These are phyloP conservation scores for Magallana ariakensis DNA, from an alignment of 1,140 invertebrate genomes.

Conservation along the genomic window DNA sequence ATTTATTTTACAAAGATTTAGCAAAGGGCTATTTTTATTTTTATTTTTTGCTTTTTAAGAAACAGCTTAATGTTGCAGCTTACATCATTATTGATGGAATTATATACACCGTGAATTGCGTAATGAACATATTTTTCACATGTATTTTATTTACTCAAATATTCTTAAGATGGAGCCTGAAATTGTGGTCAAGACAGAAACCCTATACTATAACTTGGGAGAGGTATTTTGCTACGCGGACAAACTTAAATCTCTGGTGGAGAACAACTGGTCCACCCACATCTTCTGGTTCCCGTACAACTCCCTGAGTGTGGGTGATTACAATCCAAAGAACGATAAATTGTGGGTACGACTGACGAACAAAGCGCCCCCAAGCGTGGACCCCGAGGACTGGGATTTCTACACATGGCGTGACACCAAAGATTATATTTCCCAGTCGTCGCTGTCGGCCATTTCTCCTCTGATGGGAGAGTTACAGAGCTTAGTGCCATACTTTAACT, in stretches of 20 bases:
- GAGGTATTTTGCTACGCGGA: slow-evolving; percentile 13
- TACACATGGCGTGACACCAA: background rate
- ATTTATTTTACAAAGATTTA: too few relatives aligned
- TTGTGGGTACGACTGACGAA: slow-evolving; percentile 42
- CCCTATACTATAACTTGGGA: slow-evolving; percentile 16
- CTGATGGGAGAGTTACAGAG: background rate
- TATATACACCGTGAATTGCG: background rate
- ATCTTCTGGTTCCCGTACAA: slow-evolving; percentile 50
- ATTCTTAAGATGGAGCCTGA: background rate
- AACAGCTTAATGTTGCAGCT: too few relatives aligned
- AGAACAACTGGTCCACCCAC: slow-evolving; percentile 46
- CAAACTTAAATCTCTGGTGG: background rate
- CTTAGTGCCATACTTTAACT: background rate
- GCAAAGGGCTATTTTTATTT: too few relatives aligned
- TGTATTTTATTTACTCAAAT: background rate
- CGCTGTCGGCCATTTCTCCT: background rate
- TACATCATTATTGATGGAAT: too few relatives aligned
- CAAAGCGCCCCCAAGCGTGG: background rate
- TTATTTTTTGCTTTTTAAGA: too few relatives aligned
- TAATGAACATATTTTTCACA: too few relatives aligned
- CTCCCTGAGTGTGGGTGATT: background rate
- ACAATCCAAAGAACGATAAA: slow-evolving; percentile 42
- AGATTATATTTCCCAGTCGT: background rate
- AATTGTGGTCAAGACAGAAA: slow-evolving; percentile 29
- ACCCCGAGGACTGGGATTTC: background rate